Evolutionary conservation across 2,113 vertebrate genomes (phyloP).

Genomic region (Lycocorax pyrrhopterus): DNA sequence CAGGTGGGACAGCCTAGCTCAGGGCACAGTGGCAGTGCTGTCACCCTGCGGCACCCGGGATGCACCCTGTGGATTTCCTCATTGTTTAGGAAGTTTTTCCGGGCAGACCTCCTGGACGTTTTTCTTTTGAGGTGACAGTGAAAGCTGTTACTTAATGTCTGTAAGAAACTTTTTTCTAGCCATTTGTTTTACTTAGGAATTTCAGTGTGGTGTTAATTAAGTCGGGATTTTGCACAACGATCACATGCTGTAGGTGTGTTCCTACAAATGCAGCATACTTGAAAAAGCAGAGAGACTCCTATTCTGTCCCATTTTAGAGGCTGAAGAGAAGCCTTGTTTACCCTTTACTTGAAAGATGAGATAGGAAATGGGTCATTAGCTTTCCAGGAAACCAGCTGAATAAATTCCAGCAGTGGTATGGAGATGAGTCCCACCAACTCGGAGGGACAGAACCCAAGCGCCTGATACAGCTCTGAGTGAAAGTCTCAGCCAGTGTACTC

Average conservation of each 20-base stretch:
- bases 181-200: neutral
- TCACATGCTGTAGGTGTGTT: neutral
- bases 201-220: neutral
- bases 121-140: neutral
- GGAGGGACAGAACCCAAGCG: neutral
- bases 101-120: neutral
- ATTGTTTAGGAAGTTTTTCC: neutral
- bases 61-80: neutral
- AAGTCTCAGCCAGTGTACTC: neutral
- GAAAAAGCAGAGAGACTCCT: neutral
- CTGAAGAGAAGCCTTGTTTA: neutral
- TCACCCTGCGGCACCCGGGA: neutral
- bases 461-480: neutral
- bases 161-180: neutral
- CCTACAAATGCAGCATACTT: neutral
- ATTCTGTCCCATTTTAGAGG: neutral
- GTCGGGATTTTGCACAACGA: rapidly evolving
- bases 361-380: neutral
- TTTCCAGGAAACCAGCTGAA: neutral
- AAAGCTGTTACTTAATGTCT: neutral
- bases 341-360: neutral
- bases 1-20: neutral
- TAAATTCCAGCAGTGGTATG: rapidly evolving
- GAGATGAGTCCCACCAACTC: neutral
- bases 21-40: neutral